Percentiles rank a stretch among this genome's conserved stretches.
These are phyloP conservation scores for Papilio protenor DNA, from an alignment of 2,888 invertebrate species.

Conservation along the genomic window DNA sequence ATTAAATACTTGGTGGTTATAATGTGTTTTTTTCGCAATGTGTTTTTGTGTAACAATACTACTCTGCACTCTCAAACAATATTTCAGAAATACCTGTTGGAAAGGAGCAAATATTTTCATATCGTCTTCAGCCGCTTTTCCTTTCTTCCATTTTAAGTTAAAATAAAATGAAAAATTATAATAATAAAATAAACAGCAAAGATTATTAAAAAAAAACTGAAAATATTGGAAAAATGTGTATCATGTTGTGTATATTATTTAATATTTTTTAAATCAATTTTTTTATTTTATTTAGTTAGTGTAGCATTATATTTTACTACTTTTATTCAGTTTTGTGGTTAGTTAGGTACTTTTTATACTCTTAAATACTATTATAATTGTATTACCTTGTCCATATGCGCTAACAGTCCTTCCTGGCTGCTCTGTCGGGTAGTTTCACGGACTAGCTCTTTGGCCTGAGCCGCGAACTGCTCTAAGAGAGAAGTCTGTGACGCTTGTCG, in stretches of 20 bases:
- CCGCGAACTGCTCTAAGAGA: conserved; percentile 93
- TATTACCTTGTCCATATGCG: conserved; percentile 94
- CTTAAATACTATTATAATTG: neutral
- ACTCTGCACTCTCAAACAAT: conserved; percentile 16
- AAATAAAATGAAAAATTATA: conserved; percentile 46
- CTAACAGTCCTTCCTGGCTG: conserved; percentile 94
- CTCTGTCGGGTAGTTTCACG: conserved; percentile 94
- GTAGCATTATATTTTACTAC: neutral
- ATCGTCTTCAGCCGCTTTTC: conserved; percentile 92
- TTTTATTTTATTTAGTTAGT: conserved; percentile 5
- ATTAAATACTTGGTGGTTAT: neutral
- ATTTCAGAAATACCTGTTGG: conserved; percentile 87
- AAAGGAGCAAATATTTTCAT: conserved; percentile 90
- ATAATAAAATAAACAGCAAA: neutral
- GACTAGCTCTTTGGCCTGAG: conserved; percentile 95
- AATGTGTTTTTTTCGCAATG: neutral
- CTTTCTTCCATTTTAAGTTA: conserved; percentile 80
- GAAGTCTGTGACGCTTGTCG: conserved; percentile 94
- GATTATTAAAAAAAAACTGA: neutral
- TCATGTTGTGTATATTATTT: neutral
- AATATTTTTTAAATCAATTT: neutral
- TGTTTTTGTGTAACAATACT: conserved; percentile 10
- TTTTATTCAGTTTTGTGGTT: neutral
- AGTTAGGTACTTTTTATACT: neutral
- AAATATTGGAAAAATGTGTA: neutral